Percentiles rank a stretch among this genome's conserved stretches.
These are phyloP conservation scores for Aplysina aerophoba DNA, from an alignment of 37 sponge, comb jelly and placozoan genomes.

Conservation along the genomic window DNA sequence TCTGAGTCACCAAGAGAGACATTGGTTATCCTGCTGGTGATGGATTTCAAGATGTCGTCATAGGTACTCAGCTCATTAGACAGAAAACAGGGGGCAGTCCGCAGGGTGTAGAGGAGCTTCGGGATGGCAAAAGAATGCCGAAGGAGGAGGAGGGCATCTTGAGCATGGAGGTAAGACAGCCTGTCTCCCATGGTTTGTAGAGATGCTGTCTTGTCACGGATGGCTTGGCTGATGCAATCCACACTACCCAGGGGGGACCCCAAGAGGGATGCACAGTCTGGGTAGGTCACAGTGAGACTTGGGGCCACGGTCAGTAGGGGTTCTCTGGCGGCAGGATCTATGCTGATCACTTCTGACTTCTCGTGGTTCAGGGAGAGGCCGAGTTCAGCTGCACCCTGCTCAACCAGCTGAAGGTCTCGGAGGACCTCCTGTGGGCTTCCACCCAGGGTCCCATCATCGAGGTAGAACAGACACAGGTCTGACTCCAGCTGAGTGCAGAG, in stretches of 20 bases:
- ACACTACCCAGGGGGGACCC: neutral
- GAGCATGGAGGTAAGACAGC: constrained; percentile 16
- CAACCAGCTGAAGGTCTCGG: neutral
- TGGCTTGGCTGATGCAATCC: no score
- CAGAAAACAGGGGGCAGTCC: constrained; percentile 45
- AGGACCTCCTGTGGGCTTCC: neutral
- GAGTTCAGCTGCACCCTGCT: neutral
- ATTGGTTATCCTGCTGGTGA: constrained; percentile 21
- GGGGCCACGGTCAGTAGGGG: neutral
- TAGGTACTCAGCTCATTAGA: neutral
- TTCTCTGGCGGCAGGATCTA: neutral
- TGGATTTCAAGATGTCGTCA: constrained; percentile 20
- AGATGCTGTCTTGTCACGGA: no score
- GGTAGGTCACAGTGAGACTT: neutral
- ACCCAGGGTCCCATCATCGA: constrained; percentile 22
- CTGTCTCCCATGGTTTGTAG: constrained; percentile 5
- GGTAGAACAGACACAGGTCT: constrained; percentile 1
- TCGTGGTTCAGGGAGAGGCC: constrained; percentile 8
- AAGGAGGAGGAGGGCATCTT: constrained; percentile 44
- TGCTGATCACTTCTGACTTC: constrained; percentile 12
- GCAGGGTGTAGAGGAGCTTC: constrained; percentile 34
- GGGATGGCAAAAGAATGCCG: constrained; percentile 50
- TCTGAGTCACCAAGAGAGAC: constrained; percentile 10
- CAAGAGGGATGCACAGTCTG: neutral
- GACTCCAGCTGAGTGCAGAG: constrained; percentile 1